Base-by-base conservation (phyloP, 2,797 vertebrate species). In the Anguilla marmorata region DNA sequence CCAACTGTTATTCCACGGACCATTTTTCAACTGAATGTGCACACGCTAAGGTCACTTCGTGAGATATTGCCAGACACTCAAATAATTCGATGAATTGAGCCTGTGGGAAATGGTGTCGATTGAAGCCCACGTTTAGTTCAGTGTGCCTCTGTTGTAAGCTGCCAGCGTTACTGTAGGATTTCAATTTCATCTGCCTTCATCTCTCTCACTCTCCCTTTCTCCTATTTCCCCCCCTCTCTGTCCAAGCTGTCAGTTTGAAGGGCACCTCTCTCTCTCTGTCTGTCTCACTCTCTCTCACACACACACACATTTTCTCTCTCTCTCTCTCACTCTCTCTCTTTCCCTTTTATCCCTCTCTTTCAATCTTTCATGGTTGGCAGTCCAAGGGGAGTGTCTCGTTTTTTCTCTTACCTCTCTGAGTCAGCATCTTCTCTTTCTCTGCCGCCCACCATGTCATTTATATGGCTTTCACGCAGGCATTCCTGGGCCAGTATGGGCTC, bases 371-470 rank as follows among this genome's bases (percentile, higher is more conserved):
- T 30, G 45, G 85, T 87, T 89, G 54, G 76, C 84, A 84, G 72
- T 89, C 91, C 83, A 88, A 85, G 90, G 89, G 86, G 72, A 85
- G 88, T 90, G 86, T 86, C 88, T 74, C 76, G 72, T 91, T 50
- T 79, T 6, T 85, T 88, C 87, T 85, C 63, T 74, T 86, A 27
- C 84, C 21, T 50, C 79, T 63, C 16, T 85, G 24, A 88, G 60
- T 66, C 11, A 66, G 60, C 63, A 24, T 87, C 89, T 48, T 86
- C 85, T 88, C 37, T 54, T 16, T 30, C 37, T 7, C 41, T 87
- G n/a, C 56, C 83, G 37, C 33, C 87, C 41, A 6, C 2, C 14
- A 7, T 52, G 14, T 72, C 0, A 89, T 90, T 90, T 88, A 11
- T 30, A 33, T 37, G 58, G 30, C 76, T 3, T 69, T 72, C 60